Evolutionary conservation across 2,797 vertebrate genomes (phyloP).

Genomic region (Poeciliopsis turneri): DNA sequence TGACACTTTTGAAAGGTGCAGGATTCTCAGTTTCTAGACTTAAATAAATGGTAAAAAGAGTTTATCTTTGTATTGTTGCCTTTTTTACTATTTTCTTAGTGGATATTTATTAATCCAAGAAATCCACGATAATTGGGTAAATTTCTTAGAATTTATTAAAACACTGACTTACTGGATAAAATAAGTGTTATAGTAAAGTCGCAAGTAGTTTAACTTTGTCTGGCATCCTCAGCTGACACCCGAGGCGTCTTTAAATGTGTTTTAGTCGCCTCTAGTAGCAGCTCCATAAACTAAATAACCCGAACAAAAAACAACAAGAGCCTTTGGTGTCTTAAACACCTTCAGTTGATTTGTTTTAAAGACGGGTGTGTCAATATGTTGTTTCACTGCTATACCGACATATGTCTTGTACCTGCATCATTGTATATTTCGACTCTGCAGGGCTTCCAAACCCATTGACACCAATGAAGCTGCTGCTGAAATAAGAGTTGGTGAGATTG

Average conservation of each 20-base stretch:
- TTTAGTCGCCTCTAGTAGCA: not conserved
- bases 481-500: conserved; percentile 98
- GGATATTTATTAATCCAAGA: not conserved
- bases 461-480: conserved; percentile 99
- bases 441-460: conserved; percentile 99
- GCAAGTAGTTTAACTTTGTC: not conserved
- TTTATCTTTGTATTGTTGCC: not conserved
- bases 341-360: not conserved
- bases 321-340: not conserved
- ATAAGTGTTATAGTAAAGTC: not conserved
- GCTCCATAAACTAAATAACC: not conserved
- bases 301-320: not conserved
- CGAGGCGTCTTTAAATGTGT: not conserved
- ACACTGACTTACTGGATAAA: not conserved
- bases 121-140: not conserved
- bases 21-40: not conserved
- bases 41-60: not conserved
- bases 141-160: not conserved
- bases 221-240: not conserved
- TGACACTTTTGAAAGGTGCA: not conserved
- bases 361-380: not conserved
- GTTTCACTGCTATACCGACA: not conserved
- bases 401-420: conserved; percentile 90
- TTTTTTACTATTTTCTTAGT: not conserved
- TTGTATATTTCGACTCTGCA: conserved; percentile 95